phyloP scores from a whole-genome alignment of 37 sponge, comb jelly and placozoan species.

The Tethya wilhelma region DNA sequence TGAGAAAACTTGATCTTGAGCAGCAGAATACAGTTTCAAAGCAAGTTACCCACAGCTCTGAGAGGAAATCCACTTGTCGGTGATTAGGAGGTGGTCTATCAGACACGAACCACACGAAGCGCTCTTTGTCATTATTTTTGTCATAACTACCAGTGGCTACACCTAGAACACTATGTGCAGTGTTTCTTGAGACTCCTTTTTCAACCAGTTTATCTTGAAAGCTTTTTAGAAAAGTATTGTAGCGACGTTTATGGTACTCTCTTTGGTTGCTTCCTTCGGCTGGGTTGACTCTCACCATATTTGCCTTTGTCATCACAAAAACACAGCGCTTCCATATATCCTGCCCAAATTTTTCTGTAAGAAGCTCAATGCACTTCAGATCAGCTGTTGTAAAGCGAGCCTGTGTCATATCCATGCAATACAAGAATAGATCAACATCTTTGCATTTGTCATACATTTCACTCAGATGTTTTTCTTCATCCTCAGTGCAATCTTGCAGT shows the following conservation, averaged over 20 bases:
- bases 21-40: background rate
- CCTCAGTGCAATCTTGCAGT: constrained; percentile 14
- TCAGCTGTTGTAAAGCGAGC: constrained; percentile 12
- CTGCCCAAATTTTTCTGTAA: constrained; percentile 6
- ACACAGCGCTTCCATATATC: constrained; percentile 2
- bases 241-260: background rate
- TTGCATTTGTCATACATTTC: constrained; percentile 11
- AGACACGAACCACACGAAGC: background rate
- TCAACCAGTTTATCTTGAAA: constrained; percentile 7
- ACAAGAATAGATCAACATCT: constrained; percentile 9
- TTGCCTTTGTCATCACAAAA: constrained; percentile 10
- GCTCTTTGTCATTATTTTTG: background rate
- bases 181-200: background rate
- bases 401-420: constrained; percentile 23
- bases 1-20: background rate
- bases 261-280: background rate
- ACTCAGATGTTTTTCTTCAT: constrained; percentile 9
- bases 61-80: background rate
- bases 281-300: background rate
- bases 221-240: background rate
- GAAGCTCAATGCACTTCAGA: background rate
- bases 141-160: constrained; percentile 12
- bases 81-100: background rate
- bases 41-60: constrained; percentile 25
- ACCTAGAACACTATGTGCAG: background rate